Evolutionary conservation across 2,113 vertebrate species (phyloP).

Genomic region (Anthoscopus minutus): DNA sequence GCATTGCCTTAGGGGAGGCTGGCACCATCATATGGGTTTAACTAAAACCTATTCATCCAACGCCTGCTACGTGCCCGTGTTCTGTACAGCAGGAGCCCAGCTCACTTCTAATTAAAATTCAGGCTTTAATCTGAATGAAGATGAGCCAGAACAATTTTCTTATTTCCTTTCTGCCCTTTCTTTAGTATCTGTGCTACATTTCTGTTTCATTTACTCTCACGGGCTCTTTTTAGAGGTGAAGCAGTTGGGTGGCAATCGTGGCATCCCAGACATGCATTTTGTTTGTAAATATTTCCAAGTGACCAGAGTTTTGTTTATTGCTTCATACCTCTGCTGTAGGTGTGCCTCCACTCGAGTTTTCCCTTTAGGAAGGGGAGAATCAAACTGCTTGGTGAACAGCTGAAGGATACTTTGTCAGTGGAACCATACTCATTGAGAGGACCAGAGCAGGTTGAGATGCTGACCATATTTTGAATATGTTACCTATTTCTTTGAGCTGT

Average conservation of each 20-base stretch:
- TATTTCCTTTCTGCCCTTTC: background rate
- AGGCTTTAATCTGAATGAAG: background rate
- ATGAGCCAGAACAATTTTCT: background rate
- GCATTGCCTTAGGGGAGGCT: background rate
- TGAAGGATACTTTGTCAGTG: background rate
- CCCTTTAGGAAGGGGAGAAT: background rate
- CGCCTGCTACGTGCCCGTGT: background rate
- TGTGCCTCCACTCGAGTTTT: background rate
- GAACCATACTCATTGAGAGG: background rate
- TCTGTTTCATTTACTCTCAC: background rate
- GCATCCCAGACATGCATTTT: background rate
- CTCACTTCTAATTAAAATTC: background rate
- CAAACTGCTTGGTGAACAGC: background rate
- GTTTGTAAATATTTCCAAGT: background rate
- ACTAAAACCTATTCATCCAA: background rate
- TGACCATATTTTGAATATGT: background rate
- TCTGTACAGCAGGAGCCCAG: background rate
- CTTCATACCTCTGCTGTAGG: background rate
- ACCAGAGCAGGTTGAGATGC: background rate
- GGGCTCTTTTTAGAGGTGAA: background rate
- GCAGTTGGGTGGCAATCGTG: fast-evolving
- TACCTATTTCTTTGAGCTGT: background rate
- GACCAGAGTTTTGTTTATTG: background rate
- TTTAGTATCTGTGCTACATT: background rate
- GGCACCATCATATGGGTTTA: background rate